Evolutionary conservation across 2,888 invertebrate genomes (phyloP).

Genomic region (Nemotelus nigrinus): DNA sequence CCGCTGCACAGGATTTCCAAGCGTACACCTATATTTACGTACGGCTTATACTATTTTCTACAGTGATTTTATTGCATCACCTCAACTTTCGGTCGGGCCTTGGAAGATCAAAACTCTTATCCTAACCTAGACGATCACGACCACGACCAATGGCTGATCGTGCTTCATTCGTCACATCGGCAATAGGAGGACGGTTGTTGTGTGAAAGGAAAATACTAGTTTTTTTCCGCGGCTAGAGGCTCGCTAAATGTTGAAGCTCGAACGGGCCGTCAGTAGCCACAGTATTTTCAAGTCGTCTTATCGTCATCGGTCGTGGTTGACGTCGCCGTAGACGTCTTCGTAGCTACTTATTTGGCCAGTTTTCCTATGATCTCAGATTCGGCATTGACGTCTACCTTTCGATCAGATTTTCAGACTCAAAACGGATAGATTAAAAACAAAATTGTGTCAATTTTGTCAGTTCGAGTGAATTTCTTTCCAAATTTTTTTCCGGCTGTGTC

Average conservation of each 20-base stretch:
- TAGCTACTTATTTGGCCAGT: too few species aligned
- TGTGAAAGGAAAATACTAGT: too few species aligned
- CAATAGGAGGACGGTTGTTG: too few species aligned
- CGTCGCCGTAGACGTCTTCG: background rate
- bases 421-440: background rate
- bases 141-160: too few species aligned
- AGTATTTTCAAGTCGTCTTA: slow-evolving; percentile 4
- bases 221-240: too few species aligned
- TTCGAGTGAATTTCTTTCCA: background rate
- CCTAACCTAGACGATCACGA: too few species aligned
- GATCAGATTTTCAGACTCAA: slow-evolving; percentile 5
- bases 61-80: slow-evolving; percentile 29
- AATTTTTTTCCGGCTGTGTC: slow-evolving; percentile 24
- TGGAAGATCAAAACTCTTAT: background rate
- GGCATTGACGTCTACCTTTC: background rate
- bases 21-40: too few species aligned
- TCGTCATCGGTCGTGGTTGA: slow-evolving; percentile 9
- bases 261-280: slow-evolving; percentile 10
- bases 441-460: slow-evolving; percentile 15
- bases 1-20: too few species aligned
- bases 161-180: too few species aligned
- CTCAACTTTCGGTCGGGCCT: background rate
- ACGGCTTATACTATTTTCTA: background rate
- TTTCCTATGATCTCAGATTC: background rate
- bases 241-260: too few species aligned